These are phyloP conservation scores for Mionectes olivaceus DNA, from an alignment of 2,797 vertebrate genomes.

Conservation along the genomic window DNA sequence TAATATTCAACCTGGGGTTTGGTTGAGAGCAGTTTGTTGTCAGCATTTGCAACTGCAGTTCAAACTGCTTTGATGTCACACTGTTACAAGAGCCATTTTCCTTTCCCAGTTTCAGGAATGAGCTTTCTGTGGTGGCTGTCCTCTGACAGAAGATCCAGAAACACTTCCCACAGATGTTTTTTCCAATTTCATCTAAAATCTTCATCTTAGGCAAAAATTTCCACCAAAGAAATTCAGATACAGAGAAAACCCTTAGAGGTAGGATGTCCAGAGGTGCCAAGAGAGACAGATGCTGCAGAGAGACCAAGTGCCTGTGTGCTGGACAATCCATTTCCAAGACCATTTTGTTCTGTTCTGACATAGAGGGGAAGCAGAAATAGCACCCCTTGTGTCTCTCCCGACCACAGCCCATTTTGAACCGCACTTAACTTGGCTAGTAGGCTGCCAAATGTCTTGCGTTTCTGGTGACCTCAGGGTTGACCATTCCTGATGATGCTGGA, in stretches of 20 bases:
- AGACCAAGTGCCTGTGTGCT: rapidly evolving
- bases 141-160: background rate
- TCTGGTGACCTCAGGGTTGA: background rate
- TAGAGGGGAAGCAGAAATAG: background rate
- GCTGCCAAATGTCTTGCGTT: background rate
- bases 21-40: background rate
- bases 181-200: background rate
- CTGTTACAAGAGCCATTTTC: background rate
- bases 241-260: background rate
- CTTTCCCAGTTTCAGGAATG: background rate
- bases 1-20: background rate
- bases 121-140: background rate
- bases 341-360: background rate
- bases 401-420: rapidly evolving
- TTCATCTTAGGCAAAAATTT: background rate
- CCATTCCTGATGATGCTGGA: background rate
- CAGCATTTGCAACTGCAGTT: background rate
- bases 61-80: background rate
- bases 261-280: background rate
- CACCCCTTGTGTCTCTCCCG: background rate
- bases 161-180: background rate
- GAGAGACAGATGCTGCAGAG: background rate
- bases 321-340: background rate
- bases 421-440: background rate
- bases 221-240: background rate